Evolutionary conservation across 1,140 invertebrate genomes (phyloP).

Genomic region (Phortica variegata): DNA sequence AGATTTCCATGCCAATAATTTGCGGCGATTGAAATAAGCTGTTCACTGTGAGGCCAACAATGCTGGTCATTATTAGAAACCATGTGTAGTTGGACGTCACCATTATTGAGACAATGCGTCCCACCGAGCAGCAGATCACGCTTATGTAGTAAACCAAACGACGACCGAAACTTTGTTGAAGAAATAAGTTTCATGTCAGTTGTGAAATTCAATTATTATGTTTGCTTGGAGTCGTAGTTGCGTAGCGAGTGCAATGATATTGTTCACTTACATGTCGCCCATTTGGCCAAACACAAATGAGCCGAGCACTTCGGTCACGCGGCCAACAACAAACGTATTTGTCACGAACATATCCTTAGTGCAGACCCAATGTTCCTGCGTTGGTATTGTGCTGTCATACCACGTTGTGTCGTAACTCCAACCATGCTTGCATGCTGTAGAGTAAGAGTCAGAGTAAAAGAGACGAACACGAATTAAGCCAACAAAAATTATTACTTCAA

Average conservation of each 20-base stretch:
- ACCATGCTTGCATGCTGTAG: constrained; percentile 58
- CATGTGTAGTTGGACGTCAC: constrained; percentile 55
- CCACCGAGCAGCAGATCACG: constrained; percentile 54
- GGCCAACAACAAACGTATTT: constrained; percentile 59
- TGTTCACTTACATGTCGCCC: constrained; percentile 62
- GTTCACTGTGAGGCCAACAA: constrained; percentile 56
- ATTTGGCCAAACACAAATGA: constrained; percentile 61
- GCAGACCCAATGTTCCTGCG: constrained; percentile 62
- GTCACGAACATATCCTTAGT: constrained; percentile 59
- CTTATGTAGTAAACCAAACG: constrained; percentile 58
- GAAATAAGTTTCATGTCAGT: too few species aligned
- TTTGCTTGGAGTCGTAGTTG: constrained; percentile 7
- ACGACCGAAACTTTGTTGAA: constrained; percentile 61
- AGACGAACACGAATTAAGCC: too few species aligned
- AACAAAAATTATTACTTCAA: too few species aligned
- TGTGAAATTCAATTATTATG: too few species aligned
- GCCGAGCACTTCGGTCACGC: constrained; percentile 60
- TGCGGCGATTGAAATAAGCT: constrained; percentile 60
- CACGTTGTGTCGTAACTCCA: constrained; percentile 61
- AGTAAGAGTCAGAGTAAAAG: constrained; percentile 18
- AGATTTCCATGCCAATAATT: constrained; percentile 59
- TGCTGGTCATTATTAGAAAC: constrained; percentile 58
- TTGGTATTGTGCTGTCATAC: constrained; percentile 58
- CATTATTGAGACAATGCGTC: constrained; percentile 56
- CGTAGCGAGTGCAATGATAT: too few species aligned